Conservation (phyloP, 2,113 vertebrate genomes). For the Calidris pugnax region DNA sequence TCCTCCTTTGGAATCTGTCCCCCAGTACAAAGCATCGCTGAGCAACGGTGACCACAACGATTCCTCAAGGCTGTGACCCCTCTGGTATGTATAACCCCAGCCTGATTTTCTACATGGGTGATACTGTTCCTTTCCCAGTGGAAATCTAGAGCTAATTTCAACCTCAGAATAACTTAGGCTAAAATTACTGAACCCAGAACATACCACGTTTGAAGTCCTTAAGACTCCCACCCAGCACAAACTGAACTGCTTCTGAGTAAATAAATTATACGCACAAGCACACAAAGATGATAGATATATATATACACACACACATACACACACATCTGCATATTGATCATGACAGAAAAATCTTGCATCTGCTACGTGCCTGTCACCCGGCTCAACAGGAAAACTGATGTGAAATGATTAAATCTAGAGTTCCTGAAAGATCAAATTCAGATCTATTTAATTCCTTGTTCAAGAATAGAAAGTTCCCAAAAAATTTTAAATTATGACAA, state of each 20-base stretch:
- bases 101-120: conserved; percentile 66
- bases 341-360: neutral
- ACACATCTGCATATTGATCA: neutral
- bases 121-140: conserved; percentile 59
- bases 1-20: conserved; percentile 4
- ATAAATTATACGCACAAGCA: neutral
- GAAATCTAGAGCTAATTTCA: conserved; percentile 73
- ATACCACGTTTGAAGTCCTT: conserved; percentile 39
- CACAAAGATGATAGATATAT: neutral
- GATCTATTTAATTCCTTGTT: conserved; percentile 31
- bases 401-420: neutral
- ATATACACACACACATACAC: neutral
- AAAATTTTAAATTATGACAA: neutral
- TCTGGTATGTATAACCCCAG: conserved; percentile 60
- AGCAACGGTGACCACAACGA: conserved; percentile 41
- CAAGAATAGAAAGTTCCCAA: neutral
- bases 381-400: neutral
- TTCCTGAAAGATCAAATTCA: conserved; percentile 26
- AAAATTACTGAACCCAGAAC: conserved; percentile 41
- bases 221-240: neutral
- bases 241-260: neutral
- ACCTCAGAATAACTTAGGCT: conserved; percentile 54
- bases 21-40: conserved; percentile 2
- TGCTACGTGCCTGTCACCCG: neutral
- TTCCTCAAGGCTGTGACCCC: conserved; percentile 60